Conservation (phyloP, 2,888 invertebrate genomes). For the Thera obeliscata region DNA sequence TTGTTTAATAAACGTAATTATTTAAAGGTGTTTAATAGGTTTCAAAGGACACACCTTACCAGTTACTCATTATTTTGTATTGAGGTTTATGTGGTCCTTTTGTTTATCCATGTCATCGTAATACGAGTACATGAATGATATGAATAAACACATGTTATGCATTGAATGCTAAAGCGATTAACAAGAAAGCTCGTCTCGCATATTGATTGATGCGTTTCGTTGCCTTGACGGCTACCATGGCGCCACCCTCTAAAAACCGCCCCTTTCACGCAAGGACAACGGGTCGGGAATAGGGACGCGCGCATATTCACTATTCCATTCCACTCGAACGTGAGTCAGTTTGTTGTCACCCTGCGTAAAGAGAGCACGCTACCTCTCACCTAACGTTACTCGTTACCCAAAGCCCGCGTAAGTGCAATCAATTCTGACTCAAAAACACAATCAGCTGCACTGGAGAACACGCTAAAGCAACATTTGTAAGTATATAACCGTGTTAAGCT, state of each 20-base stretch:
- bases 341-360: constrained; percentile 63
- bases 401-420: constrained; percentile 61
- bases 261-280: constrained; percentile 79
- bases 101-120: no score
- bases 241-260: constrained; percentile 78
- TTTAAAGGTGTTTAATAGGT: not conserved
- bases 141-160: constrained; percentile 23
- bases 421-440: constrained; percentile 50
- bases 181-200: constrained; percentile 72
- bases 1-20: not conserved
- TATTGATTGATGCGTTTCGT: constrained; percentile 82
- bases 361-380: constrained; percentile 63
- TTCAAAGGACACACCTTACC: constrained; percentile 1
- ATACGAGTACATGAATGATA: constrained; percentile 2
- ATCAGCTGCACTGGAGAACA: constrained; percentile 69
- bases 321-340: constrained; percentile 60
- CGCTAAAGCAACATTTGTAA: constrained; percentile 72
- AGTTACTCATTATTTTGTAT: constrained; percentile 51
- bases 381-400: constrained; percentile 41
- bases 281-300: constrained; percentile 77
- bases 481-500: constrained; percentile 50
- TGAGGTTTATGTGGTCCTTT: constrained; percentile 47
- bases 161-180: constrained; percentile 55
- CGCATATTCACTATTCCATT: constrained; percentile 72
- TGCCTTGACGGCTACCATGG: constrained; percentile 73